These are phyloP conservation scores for Caenorhabditis sp. DNA, from an alignment of 2,888 invertebrate genomes.

Conservation along the genomic window DNA sequence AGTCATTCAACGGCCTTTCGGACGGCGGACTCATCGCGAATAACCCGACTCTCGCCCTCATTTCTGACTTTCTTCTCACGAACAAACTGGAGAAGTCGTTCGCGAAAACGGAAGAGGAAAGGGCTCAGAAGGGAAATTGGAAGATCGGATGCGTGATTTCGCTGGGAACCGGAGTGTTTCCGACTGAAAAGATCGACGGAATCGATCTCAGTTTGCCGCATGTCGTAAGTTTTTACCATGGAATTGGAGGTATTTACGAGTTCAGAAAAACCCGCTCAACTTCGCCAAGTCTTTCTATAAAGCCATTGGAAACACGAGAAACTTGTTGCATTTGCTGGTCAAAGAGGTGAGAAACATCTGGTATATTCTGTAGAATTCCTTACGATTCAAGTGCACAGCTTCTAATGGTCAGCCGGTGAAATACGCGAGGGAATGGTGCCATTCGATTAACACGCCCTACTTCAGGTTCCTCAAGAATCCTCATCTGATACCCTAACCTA, in stretches of 20 bases:
- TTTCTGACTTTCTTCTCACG: slow-evolving; percentile 55
- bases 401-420: slow-evolving; percentile 64
- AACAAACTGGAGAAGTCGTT: slow-evolving; percentile 60
- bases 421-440: slow-evolving; percentile 65
- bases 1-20: slow-evolving; percentile 62
- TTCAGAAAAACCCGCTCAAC: slow-evolving; percentile 58
- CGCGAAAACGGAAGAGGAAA: slow-evolving; percentile 42
- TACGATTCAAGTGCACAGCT: slow-evolving; percentile 62
- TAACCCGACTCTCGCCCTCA: slow-evolving; percentile 62
- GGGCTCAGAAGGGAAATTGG: slow-evolving; percentile 43
- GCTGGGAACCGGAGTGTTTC: slow-evolving; percentile 60
- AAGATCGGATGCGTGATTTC: slow-evolving; percentile 62
- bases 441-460: slow-evolving; percentile 56
- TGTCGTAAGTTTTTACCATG: slow-evolving; percentile 6
- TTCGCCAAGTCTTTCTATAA: slow-evolving; percentile 57
- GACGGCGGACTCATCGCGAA: slow-evolving; percentile 67
- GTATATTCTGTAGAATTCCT: too few relatives aligned
- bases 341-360: too few relatives aligned
- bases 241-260: not conserved
- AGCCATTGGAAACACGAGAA: slow-evolving; percentile 52
- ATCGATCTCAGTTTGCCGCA: slow-evolving; percentile 58
- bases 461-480: slow-evolving; percentile 37
- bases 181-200: slow-evolving; percentile 61
- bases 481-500: not conserved
- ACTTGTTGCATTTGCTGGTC: slow-evolving; percentile 51